phyloP scores from a whole-genome alignment of 2,797 vertebrate species.

The Poliocrania exsul region DNA sequence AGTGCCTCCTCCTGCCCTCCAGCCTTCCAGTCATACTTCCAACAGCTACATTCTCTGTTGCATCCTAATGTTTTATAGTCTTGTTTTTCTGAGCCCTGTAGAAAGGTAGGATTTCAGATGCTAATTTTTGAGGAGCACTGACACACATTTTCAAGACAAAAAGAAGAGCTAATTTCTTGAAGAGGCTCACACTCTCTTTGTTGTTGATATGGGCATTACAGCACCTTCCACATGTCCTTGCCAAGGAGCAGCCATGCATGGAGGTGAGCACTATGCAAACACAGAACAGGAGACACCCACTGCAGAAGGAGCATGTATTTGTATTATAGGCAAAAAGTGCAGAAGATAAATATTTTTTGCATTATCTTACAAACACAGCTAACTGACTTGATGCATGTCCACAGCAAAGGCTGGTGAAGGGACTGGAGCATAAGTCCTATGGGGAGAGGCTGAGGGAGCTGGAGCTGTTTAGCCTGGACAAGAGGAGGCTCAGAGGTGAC shows the following conservation, averaged over 20 bases:
- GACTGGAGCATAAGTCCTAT: too few species aligned
- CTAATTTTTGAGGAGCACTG: neutral
- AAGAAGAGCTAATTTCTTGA: neutral
- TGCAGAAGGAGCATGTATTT: neutral
- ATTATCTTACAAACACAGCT: neutral
- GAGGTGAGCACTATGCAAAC: neutral
- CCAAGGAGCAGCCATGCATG: neutral
- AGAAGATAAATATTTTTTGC: neutral
- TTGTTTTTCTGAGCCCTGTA: neutral
- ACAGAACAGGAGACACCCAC: neutral
- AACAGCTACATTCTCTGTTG: neutral
- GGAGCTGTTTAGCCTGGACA: too few species aligned
- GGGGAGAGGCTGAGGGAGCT: too few species aligned
- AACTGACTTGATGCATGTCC: neutral
- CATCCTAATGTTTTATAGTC: neutral
- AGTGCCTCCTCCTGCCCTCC: neutral
- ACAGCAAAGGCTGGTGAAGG: neutral
- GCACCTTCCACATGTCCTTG: neutral
- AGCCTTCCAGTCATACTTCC: neutral
- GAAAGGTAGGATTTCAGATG: neutral
- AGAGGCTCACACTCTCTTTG: neutral
- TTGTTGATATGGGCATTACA: rapidly evolving
- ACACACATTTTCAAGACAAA: neutral
- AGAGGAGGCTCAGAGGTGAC: too few species aligned
- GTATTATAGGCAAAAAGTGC: neutral